Evolutionary conservation across 2,113 vertebrate genomes (phyloP).

Genomic region (Empidonax traillii): DNA sequence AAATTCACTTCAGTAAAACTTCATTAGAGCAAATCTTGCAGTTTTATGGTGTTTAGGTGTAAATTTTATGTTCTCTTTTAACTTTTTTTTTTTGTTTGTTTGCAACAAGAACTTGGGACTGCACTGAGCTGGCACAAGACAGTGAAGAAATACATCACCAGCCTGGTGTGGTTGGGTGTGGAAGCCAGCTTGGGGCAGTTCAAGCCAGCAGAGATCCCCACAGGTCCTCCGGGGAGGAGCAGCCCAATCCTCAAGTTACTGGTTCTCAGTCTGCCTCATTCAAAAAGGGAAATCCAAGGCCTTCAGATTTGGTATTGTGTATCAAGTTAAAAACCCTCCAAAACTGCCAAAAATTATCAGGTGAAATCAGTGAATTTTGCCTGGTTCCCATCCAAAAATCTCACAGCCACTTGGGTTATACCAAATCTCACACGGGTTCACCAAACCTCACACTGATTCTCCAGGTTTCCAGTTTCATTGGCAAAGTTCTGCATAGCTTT

Average conservation of each 20-base stretch:
- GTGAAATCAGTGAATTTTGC: background rate
- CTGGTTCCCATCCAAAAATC: slow-evolving; percentile 4
- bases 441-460: background rate
- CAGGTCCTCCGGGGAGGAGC: background rate
- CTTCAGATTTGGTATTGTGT: background rate
- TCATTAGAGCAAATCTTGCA: background rate
- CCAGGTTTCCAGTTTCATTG: slow-evolving; percentile 6
- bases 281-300: background rate
- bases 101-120: background rate
- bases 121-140: background rate
- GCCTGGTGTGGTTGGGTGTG: background rate
- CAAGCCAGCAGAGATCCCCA: background rate
- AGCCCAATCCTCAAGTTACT: background rate
- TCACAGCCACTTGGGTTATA: background rate
- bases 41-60: background rate
- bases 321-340: background rate
- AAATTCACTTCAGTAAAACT: background rate
- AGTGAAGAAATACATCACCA: background rate
- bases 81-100: background rate
- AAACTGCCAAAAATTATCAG: background rate
- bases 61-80: background rate
- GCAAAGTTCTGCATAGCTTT: background rate
- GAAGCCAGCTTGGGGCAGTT: background rate
- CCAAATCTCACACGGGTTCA: background rate
- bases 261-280: background rate